phyloP scores from a whole-genome alignment of 2,888 invertebrate species.

The Sarcophaga rosellei region DNA sequence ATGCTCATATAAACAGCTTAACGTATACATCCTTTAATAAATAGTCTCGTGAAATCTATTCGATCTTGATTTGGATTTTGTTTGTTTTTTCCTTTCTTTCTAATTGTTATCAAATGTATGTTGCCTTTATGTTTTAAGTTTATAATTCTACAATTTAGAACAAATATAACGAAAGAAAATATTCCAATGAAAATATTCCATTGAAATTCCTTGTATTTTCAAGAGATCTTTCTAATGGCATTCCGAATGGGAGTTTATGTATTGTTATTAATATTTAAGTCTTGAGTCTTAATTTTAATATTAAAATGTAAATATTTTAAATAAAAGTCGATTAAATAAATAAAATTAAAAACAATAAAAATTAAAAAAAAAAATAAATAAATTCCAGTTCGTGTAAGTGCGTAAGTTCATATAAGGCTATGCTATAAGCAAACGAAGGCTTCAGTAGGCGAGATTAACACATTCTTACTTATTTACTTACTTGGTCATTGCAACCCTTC shows the following conservation, averaged over 20 bases:
- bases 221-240: conserved; percentile 27
- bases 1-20: conserved; percentile 72
- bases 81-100: not conserved
- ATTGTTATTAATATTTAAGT: conserved; percentile 46
- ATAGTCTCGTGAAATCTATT: conserved; percentile 13
- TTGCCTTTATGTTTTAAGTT: not conserved
- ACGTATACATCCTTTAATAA: conserved; percentile 57
- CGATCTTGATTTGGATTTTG: not conserved
- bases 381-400: too few relatives aligned
- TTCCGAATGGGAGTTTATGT: conserved; percentile 37
- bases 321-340: not conserved
- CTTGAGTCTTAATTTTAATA: conserved; percentile 41
- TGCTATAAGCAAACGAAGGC: too few relatives aligned
- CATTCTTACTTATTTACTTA: too few relatives aligned
- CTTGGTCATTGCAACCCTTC: too few relatives aligned
- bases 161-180: conserved; percentile 17
- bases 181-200: not conserved
- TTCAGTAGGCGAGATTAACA: too few relatives aligned
- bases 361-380: too few relatives aligned
- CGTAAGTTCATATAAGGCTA: too few relatives aligned
- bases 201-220: conserved; percentile 10
- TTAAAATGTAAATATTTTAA: conserved; percentile 52
- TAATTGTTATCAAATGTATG: not conserved
- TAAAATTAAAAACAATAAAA: too few relatives aligned
- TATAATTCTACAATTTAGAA: conserved; percentile 9